These are phyloP conservation scores for Drosophila cognata DNA, from an alignment of 2,888 invertebrate genomes.

Conservation along the genomic window DNA sequence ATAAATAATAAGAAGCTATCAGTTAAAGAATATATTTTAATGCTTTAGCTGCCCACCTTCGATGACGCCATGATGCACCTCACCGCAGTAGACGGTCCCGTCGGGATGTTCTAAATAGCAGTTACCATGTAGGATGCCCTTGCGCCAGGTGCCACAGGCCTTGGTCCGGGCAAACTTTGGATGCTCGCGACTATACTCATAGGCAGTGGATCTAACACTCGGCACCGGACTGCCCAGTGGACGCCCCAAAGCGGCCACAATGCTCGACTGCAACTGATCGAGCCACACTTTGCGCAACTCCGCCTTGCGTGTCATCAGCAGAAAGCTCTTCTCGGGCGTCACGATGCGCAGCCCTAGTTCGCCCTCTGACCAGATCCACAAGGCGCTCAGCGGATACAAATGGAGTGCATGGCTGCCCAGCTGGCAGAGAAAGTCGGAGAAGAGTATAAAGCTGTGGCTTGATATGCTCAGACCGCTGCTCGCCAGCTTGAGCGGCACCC, in stretches of 20 bases:
- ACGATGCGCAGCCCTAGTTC: conserved; percentile 90
- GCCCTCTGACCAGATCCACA: conserved; percentile 92
- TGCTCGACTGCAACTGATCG: conserved; percentile 90
- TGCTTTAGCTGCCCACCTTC: conserved; percentile 69
- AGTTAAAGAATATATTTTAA: not conserved
- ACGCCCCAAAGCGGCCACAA: conserved; percentile 89
- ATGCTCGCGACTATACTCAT: conserved; percentile 89
- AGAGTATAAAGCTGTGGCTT: conserved; percentile 92
- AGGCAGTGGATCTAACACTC: conserved; percentile 89
- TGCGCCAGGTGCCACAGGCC: conserved; percentile 92
- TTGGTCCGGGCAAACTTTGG: conserved; percentile 91
- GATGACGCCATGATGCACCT: conserved; percentile 88
- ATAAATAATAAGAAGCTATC: not conserved
- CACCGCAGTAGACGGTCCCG: conserved; percentile 92
- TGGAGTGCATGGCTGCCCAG: conserved; percentile 88
- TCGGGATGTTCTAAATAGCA: conserved; percentile 94
- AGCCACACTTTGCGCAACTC: conserved; percentile 93
- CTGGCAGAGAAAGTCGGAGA: conserved; percentile 93
- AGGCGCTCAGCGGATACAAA: conserved; percentile 89
- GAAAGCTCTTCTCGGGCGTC: conserved; percentile 92
- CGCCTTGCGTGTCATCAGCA: conserved; percentile 87
- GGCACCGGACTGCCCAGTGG: conserved; percentile 87
- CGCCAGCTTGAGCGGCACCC: conserved; percentile 89
- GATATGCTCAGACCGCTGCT: conserved; percentile 89
- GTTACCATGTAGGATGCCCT: conserved; percentile 93